Base-by-base conservation (phyloP, 2,888 invertebrate genomes). In the Apodemia duryi region DNA sequence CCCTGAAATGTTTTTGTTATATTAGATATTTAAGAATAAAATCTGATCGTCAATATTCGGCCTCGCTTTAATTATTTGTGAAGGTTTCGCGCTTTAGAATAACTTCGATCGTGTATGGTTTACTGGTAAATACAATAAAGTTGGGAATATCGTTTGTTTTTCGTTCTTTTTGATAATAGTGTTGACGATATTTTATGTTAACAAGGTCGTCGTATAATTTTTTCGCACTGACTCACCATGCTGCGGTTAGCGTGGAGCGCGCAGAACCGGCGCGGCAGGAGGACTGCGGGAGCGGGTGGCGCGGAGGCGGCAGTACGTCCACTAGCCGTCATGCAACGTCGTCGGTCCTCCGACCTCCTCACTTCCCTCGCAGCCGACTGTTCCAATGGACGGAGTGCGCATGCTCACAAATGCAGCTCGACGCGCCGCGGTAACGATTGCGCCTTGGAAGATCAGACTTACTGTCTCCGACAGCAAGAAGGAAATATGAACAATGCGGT, bases 221-320 rank as follows among this genome's bases (percentile, higher is more conserved):
- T 84, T 89, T 88, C 81, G 86, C 87, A 86, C 82, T 83, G 79
- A 91, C 91, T 91, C 91, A 91, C 91, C 91, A 91, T 91, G 86
- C 80, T 90, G 89, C 86, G 86, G 88, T 82, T 84, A 80, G 80
- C 79, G 87, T 80, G 83, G 80, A 85, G 91, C 86, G 89, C 85
- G 80, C 85, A 79, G 83, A 84, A 81, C 85, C 86, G 85, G 84
- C 88, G 89, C 89, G 88, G 82, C 81, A 84, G 83, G 85, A 82
- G 88, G 81, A 89, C 89, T 88, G 89, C 81, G 86, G 88, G 84
- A 76, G 84, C 78, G 86, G 83, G 87, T 78, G 85, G 85, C 77
- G 77, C 73, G 76, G 72, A 73, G 77, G 76, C 74, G 76, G 74
- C 77, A 77, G 77, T 77, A 76, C 81, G 79, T 78, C 80, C 83